phyloP scores from a whole-genome alignment of 2,113 vertebrate genomes.

The Cyanocitta stelleri region DNA sequence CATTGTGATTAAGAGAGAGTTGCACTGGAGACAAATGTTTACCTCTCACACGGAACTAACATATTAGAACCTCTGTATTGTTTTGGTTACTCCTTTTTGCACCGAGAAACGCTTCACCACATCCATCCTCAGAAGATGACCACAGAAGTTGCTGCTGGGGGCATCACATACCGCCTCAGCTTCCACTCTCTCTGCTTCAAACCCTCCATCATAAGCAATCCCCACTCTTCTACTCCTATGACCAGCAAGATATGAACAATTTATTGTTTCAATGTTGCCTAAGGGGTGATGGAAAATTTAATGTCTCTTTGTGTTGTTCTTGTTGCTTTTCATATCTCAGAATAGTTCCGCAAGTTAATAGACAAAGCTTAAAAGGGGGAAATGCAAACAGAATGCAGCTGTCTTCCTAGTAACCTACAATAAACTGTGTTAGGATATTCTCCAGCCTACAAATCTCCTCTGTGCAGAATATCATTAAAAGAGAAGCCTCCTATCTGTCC shows the following conservation, averaged over 20 bases:
- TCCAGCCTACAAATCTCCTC: background rate
- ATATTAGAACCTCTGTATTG: background rate
- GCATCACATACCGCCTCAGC: fast-evolving
- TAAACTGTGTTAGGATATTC: background rate
- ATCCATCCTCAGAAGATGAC: background rate
- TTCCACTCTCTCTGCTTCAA: background rate
- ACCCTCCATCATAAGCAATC: background rate
- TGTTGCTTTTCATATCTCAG: background rate
- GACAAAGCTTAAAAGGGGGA: background rate
- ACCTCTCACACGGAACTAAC: fast-evolving
- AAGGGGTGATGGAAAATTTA: background rate
- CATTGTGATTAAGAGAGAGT: background rate
- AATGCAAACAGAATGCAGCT: background rate
- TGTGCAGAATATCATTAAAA: background rate
- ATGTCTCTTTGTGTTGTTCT: background rate
- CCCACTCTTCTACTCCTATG: background rate
- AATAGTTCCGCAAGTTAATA: background rate
- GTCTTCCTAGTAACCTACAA: background rate
- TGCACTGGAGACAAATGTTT: background rate
- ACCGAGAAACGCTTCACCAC: background rate
- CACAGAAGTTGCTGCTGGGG: background rate
- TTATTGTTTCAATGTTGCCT: background rate
- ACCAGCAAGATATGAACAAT: background rate
- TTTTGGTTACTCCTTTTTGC: background rate
- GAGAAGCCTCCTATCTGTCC: background rate